Evolutionary conservation across 23 tunicate genomes (phyloP).

Genomic region (Aplidium turbinatum): DNA sequence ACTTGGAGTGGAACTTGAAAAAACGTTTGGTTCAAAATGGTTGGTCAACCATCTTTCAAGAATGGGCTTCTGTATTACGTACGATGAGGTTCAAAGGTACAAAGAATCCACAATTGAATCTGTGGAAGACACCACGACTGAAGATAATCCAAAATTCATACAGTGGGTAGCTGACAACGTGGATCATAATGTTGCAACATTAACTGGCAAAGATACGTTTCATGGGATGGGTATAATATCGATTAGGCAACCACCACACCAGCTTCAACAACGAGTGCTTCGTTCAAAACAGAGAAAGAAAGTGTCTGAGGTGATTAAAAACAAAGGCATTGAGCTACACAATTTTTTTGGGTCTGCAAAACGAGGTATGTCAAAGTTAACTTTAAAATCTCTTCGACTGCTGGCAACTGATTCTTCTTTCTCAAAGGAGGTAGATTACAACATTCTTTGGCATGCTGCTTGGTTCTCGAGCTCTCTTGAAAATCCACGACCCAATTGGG

Average conservation of each 20-base stretch:
- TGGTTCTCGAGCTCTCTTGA: conserved; percentile 11
- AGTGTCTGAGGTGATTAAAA: not conserved
- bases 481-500: conserved; percentile 3
- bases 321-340: not conserved
- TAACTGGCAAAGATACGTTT: conserved; percentile 9
- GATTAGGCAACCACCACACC: not conserved
- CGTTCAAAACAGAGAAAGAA: not conserved
- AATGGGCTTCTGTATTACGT: not conserved
- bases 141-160: not conserved
- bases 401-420: not conserved
- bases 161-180: conserved; percentile 18
- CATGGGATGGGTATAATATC: conserved; percentile 5
- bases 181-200: not conserved
- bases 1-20: conserved; percentile 1
- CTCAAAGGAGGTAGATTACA: not conserved
- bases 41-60: not conserved
- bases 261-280: not conserved
- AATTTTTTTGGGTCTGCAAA: not conserved
- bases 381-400: not conserved
- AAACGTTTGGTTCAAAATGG: conserved; percentile 8
- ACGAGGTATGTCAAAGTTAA: not conserved
- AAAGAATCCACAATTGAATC: not conserved
- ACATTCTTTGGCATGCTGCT: not conserved
- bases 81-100: not conserved
- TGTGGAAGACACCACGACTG: not conserved